These are phyloP conservation scores for Narcine bancroftii DNA, from an alignment of 2,113 vertebrate species.

Conservation along the genomic window DNA sequence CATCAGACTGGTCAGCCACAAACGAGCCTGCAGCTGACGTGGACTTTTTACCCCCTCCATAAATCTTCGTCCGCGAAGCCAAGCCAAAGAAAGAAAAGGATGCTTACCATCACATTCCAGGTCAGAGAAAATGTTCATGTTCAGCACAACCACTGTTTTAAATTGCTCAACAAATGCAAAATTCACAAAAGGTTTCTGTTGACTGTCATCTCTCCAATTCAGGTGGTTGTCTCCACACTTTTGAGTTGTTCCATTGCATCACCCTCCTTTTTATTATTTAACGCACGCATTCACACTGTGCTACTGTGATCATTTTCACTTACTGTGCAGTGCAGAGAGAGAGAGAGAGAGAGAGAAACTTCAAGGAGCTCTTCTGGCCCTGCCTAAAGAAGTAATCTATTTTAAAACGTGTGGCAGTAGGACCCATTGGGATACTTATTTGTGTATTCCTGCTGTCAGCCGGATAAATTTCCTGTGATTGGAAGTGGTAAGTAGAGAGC, in stretches of 20 bases:
- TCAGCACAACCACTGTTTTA: not conserved
- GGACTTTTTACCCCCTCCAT: too few species aligned
- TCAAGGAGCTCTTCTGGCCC: not conserved
- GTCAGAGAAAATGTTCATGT: too few species aligned
- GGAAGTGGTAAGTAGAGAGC: not conserved
- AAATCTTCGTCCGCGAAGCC: too few species aligned
- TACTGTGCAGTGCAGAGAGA: not conserved
- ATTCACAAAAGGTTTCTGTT: not conserved
- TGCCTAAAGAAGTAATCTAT: not conserved
- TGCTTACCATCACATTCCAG: not conserved
- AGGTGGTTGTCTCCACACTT: not conserved
- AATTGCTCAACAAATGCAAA: not conserved
- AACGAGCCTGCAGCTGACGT: too few species aligned
- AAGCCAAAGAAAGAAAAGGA: too few species aligned
- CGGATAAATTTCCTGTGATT: not conserved
- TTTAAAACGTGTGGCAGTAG: not conserved
- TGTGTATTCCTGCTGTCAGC: not conserved
- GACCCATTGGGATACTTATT: not conserved
- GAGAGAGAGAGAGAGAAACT: not conserved
- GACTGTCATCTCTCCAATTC: not conserved
- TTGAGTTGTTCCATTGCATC: not conserved
- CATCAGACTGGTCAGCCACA: too few species aligned
- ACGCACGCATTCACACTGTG: not conserved
- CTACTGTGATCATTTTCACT: too few species aligned
- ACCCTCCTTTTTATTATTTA: not conserved